Evolutionary conservation across 2,797 vertebrate species (phyloP).

Genomic region (Neopelma chrysocephalum): DNA sequence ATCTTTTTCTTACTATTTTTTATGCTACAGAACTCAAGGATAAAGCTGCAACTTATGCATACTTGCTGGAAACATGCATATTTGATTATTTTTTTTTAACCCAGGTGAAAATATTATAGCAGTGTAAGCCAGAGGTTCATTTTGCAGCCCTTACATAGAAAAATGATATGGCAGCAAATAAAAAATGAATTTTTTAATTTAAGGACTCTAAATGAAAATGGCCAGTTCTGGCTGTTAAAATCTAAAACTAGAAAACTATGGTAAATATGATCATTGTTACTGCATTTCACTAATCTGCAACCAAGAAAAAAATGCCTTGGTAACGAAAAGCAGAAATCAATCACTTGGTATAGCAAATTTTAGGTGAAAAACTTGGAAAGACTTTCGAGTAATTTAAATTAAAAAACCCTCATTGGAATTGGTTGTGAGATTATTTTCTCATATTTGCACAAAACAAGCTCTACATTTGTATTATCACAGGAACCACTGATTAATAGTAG

Average conservation of each 20-base stretch:
- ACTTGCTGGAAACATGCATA: background rate
- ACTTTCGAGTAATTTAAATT: background rate
- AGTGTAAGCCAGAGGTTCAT: background rate
- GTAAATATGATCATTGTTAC: background rate
- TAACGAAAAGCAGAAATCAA: background rate
- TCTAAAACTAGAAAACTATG: background rate
- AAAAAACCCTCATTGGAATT: background rate
- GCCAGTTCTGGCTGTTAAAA: background rate
- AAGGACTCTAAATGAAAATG: background rate
- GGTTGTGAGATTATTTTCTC: background rate
- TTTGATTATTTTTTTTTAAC: background rate
- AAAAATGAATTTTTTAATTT: background rate
- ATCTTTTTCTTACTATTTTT: background rate
- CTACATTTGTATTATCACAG: background rate
- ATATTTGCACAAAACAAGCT: background rate
- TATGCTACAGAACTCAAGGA: background rate
- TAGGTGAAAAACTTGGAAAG: background rate
- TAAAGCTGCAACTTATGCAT: background rate
- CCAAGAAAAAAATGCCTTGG: background rate
- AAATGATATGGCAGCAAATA: background rate
- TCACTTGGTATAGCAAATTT: background rate
- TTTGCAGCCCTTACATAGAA: background rate
- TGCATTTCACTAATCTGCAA: background rate
- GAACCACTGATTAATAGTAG: background rate
- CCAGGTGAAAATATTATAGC: background rate